Percentiles rank a stretch among this genome's conserved stretches.
Evolutionary conservation across 2,797 vertebrate species (phyloP).

Genomic region (Neostethus bicornis): DNA sequence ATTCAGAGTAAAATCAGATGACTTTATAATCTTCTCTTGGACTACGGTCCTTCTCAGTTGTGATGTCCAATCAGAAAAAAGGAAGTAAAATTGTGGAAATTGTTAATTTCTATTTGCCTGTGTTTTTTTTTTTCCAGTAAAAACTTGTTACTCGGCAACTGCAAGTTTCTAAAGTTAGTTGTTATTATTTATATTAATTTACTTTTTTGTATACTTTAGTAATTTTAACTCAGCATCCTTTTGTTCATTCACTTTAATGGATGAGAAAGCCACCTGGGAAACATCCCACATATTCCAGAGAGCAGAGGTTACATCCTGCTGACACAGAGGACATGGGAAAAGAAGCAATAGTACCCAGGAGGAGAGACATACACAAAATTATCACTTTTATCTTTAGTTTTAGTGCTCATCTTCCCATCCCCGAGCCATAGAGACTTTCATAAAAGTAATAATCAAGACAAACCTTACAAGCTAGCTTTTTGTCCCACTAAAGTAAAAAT

Average conservation of each 20-base stretch:
- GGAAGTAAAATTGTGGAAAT: too few species aligned
- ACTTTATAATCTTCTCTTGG: too few species aligned
- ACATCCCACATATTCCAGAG: slow-evolving; percentile 1
- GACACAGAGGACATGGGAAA: background rate
- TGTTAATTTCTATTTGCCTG: too few species aligned
- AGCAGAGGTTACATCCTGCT: slow-evolving; percentile 1
- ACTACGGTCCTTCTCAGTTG: too few species aligned
- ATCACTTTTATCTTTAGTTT: too few species aligned
- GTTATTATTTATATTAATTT: background rate
- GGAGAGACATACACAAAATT: background rate
- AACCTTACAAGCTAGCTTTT: too few species aligned
- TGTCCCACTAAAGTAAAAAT: too few species aligned
- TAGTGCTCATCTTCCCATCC: too few species aligned
- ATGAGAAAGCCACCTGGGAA: slow-evolving; percentile 9
- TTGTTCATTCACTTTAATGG: background rate
- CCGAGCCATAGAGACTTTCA: too few species aligned
- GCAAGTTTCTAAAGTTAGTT: background rate
- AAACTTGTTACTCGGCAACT: background rate
- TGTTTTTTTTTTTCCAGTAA: background rate
- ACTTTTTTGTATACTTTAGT: slow-evolving; percentile 11
- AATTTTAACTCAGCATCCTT: background rate
- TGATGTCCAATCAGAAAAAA: too few species aligned
- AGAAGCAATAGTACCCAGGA: background rate
- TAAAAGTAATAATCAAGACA: too few species aligned
- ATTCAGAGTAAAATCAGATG: background rate